Evolutionary conservation across 2,113 vertebrate genomes (phyloP).

Genomic region (Thunnus maccoyii): DNA sequence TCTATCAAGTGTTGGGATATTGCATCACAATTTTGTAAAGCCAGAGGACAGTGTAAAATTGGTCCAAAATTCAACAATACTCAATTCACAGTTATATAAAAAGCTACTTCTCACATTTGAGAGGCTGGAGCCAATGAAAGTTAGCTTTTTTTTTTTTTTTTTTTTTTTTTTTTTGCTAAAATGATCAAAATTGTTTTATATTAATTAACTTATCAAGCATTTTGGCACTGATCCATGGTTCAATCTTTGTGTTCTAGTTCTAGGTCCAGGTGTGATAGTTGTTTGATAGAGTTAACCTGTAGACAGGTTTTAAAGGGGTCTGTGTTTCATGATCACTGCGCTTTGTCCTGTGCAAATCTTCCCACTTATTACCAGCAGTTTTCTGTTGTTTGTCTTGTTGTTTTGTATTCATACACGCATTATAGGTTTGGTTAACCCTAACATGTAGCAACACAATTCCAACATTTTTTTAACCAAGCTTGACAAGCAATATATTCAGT

Average conservation of each 20-base stretch:
- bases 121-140: no score
- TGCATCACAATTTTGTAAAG: no score
- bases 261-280: background rate
- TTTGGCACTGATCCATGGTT: no score
- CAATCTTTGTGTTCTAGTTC: background rate
- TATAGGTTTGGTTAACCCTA: background rate
- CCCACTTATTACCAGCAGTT: background rate
- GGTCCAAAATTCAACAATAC: background rate
- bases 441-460: background rate
- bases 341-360: background rate
- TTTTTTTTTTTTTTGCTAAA: no score
- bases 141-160: no score
- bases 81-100: background rate
- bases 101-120: background rate
- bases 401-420: background rate
- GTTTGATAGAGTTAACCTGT: background rate
- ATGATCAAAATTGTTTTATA: no score
- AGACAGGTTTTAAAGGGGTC: background rate
- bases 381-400: background rate
- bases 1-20: no score
- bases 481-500: slow-evolving; percentile 3
- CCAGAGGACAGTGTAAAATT: no score
- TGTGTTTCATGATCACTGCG: background rate
- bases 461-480: slow-evolving; percentile 5
- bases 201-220: no score